Evolutionary conservation across 2,888 invertebrate genomes (phyloP).

Genomic region (Eupithecia subfuscata): DNA sequence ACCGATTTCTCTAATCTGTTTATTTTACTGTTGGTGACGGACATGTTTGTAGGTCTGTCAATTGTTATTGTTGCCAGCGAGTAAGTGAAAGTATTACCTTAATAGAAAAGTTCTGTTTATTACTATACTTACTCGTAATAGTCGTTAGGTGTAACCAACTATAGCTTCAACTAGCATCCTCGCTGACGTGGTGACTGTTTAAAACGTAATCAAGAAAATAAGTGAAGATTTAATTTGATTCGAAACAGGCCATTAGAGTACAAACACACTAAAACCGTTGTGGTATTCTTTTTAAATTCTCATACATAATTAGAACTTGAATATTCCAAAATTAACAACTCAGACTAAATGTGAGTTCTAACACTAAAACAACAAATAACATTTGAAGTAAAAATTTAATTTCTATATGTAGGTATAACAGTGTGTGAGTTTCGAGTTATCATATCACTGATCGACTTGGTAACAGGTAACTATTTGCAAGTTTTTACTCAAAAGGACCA

Average conservation of each 20-base stretch:
- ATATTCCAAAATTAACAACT: too few relatives aligned
- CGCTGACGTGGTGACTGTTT: neutral
- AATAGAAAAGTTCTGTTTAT: neutral
- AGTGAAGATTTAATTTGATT: neutral
- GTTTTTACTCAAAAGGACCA: slow-evolving; percentile 58
- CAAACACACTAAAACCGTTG: neutral
- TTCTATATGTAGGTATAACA: neutral
- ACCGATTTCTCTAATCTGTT: slow-evolving; percentile 64
- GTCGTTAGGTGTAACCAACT: neutral
- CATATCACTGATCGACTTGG: neutral
- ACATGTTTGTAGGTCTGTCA: slow-evolving; percentile 22
- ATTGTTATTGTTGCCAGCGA: slow-evolving; percentile 15
- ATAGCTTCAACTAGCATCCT: neutral
- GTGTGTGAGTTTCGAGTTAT: neutral
- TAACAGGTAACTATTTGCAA: slow-evolving; percentile 62
- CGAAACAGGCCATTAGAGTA: neutral
- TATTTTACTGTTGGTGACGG: slow-evolving; percentile 48
- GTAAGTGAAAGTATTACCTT: neutral
- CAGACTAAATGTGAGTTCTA: too few relatives aligned
- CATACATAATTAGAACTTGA: too few relatives aligned
- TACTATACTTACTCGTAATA: neutral
- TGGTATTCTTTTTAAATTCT: neutral
- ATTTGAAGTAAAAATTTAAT: neutral
- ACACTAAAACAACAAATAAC: too few relatives aligned
- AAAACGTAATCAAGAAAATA: neutral